phyloP scores from a whole-genome alignment of 2,113 vertebrate species.

The Aptenodytes patagonicus region DNA sequence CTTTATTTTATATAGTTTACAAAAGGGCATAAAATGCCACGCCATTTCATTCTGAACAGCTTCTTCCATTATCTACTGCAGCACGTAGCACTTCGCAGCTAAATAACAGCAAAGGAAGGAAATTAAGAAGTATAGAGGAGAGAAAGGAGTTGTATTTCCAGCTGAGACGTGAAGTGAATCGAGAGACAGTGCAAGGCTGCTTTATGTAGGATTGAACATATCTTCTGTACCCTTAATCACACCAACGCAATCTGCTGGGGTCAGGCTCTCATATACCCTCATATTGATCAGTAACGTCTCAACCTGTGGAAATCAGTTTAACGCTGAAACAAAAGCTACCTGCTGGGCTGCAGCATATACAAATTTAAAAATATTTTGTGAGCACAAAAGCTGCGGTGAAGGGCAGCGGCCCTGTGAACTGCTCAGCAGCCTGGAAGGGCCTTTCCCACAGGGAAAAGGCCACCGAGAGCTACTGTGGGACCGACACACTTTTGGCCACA shows the following conservation, averaged over 20 bases:
- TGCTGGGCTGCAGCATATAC: neutral
- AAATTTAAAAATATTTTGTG: neutral
- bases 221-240: neutral
- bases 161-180: neutral
- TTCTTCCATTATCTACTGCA: neutral
- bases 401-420: neutral
- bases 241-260: neutral
- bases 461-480: neutral
- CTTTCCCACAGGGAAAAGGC: neutral
- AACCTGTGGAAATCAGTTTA: neutral
- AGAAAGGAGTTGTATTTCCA: conserved; percentile 1
- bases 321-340: neutral
- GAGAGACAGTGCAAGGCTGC: neutral
- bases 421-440: neutral
- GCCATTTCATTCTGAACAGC: conserved; percentile 24
- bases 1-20: conserved; percentile 19
- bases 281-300: neutral
- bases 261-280: neutral
- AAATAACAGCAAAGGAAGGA: conserved; percentile 41
- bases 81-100: neutral
- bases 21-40: conserved; percentile 41
- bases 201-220: neutral
- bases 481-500: accelerated
- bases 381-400: neutral
- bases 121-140: conserved; percentile 8